These are phyloP conservation scores for Scaptomyza pallida DNA, from an alignment of 1,140 invertebrate genomes.

Conservation along the genomic window DNA sequence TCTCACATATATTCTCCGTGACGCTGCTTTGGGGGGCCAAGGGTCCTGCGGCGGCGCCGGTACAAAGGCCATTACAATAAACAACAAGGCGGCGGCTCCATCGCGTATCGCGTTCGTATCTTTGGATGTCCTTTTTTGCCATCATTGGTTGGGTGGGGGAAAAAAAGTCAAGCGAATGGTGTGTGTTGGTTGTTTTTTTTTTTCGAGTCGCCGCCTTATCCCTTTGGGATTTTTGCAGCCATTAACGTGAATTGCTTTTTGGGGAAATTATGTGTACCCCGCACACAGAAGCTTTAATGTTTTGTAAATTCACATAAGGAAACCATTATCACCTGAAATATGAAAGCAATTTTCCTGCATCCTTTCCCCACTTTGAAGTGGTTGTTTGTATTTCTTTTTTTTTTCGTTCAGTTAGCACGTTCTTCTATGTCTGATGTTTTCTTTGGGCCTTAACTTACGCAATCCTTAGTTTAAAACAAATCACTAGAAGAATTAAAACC, in stretches of 20 bases:
- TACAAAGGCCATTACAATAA: constrained; percentile 74
- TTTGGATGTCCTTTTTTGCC: constrained; percentile 76
- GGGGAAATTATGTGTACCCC: constrained; percentile 78
- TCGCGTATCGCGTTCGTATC: constrained; percentile 69
- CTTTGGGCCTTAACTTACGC: too few species aligned
- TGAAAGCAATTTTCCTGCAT: constrained; percentile 84
- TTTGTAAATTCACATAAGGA: constrained; percentile 84
- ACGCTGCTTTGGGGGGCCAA: constrained; percentile 18
- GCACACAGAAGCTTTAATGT: constrained; percentile 76
- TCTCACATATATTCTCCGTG: constrained; percentile 72
- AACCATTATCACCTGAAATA: constrained; percentile 84
- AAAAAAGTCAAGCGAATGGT: constrained; percentile 53
- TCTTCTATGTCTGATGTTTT: too few species aligned
- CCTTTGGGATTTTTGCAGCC: constrained; percentile 78
- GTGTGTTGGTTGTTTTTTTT: constrained; percentile 28
- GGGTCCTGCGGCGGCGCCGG: constrained; percentile 63
- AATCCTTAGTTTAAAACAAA: background rate
- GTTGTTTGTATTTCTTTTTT: constrained; percentile 11
- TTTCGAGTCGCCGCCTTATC: constrained; percentile 65
- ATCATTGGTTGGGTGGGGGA: constrained; percentile 61
- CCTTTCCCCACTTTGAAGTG: constrained; percentile 46
- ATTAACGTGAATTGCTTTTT: constrained; percentile 83
- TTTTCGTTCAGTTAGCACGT: too few species aligned
- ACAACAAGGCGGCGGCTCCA: constrained; percentile 68
- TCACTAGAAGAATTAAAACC: constrained; percentile 7